Evolutionary conservation across 2,797 vertebrate genomes (phyloP).

Genomic region (Pseudotriccus pelzelni): DNA sequence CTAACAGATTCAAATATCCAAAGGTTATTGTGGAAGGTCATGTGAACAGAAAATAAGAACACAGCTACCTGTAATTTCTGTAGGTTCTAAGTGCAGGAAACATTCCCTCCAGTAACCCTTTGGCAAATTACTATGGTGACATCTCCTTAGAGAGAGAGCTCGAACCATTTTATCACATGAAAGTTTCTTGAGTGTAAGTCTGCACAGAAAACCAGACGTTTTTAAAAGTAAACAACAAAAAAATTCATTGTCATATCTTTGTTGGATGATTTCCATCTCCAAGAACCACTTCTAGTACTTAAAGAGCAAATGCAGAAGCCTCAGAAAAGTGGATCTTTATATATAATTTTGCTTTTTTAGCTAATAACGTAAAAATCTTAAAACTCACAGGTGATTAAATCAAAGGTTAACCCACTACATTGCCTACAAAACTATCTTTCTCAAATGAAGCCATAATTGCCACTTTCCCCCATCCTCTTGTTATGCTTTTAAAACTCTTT

Average conservation of each 20-base stretch:
- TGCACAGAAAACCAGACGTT: not conserved
- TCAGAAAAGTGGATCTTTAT: not conserved
- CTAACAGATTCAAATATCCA: constrained; percentile 12
- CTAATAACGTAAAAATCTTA: not conserved
- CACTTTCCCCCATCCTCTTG: not conserved
- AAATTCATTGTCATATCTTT: not conserved
- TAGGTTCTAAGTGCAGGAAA: not conserved
- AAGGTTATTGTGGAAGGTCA: not conserved
- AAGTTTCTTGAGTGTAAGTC: not conserved
- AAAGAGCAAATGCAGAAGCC: not conserved
- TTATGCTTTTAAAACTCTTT: not conserved
- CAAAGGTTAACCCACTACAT: not conserved
- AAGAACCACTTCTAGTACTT: not conserved
- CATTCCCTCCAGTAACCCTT: not conserved
- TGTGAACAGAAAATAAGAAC: not conserved
- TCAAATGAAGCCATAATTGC: not conserved
- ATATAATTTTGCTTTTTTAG: not conserved
- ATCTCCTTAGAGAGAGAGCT: not conserved
- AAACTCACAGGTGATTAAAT: not conserved
- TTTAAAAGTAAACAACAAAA: not conserved
- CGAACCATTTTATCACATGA: not conserved
- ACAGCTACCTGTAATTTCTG: not conserved
- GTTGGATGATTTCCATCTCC: not conserved
- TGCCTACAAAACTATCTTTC: not conserved
- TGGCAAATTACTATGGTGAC: not conserved